Evolutionary conservation across 2,797 vertebrate species (phyloP).

Genomic region (Anolis apletophallus): DNA sequence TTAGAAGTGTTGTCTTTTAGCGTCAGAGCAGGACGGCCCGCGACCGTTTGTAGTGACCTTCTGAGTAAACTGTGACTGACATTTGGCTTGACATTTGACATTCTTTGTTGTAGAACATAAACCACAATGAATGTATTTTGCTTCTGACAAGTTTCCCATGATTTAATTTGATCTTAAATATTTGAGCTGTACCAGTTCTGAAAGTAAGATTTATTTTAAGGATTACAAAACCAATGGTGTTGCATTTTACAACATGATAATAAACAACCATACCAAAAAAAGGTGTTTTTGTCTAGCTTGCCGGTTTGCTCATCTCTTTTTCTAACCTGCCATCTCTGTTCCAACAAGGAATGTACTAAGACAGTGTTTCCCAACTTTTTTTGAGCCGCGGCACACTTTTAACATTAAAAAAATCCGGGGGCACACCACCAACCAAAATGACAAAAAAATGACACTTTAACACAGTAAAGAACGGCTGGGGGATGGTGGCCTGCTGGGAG

Average conservation of each 20-base stretch:
- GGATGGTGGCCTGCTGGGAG: no score
- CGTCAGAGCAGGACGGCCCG: conserved; percentile 65
- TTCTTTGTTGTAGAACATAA: conserved; percentile 70
- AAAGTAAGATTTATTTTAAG: conserved; percentile 82
- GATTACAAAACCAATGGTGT: conserved; percentile 77
- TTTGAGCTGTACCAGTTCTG: conserved; percentile 80
- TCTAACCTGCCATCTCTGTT: background rate
- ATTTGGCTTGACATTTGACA: conserved; percentile 63
- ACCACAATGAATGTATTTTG: conserved; percentile 81
- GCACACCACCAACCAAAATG: no score
- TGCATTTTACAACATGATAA: conserved; percentile 83
- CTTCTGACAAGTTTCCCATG: conserved; percentile 73
- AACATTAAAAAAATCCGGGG: no score
- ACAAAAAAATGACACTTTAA: no score
- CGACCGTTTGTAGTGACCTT: conserved; percentile 51
- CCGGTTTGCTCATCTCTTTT: background rate
- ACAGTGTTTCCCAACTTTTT: no score
- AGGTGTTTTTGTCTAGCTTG: background rate
- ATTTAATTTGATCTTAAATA: conserved; percentile 72
- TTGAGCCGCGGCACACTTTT: no score
- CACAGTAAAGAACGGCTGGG: no score
- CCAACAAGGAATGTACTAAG: no score
- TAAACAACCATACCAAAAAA: conserved; percentile 77
- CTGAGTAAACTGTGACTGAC: conserved; percentile 61
- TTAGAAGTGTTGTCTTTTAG: conserved; percentile 59